Percentiles rank a stretch among this genome's conserved stretches.
phyloP scores from a whole-genome alignment of 2,888 invertebrate species.

The Leptinotarsa haldemani region DNA sequence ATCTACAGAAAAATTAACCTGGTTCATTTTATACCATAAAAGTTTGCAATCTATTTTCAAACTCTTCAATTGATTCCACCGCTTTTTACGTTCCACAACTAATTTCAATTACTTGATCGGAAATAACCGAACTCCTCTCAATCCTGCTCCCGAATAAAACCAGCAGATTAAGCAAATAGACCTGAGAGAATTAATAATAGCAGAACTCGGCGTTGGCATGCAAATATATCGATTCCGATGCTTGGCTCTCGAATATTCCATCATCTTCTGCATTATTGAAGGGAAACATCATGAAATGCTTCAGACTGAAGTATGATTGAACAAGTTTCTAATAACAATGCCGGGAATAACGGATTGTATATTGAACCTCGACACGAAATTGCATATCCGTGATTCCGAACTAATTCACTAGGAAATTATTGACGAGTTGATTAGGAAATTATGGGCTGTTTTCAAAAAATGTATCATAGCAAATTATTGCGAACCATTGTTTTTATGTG shows the following conservation, averaged over 20 bases:
- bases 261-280: constrained; percentile 36
- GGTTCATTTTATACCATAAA: too few species aligned
- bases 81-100: background rate
- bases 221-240: constrained; percentile 38
- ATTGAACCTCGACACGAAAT: constrained; percentile 25
- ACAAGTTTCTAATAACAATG: constrained; percentile 37
- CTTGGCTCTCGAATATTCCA: constrained; percentile 30
- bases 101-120: background rate
- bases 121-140: constrained; percentile 5
- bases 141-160: constrained; percentile 23
- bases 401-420: constrained; percentile 25
- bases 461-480: background rate
- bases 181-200: constrained; percentile 32
- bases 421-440: constrained; percentile 19
- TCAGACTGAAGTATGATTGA: constrained; percentile 31
- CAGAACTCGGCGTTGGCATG: constrained; percentile 27
- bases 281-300: constrained; percentile 36
- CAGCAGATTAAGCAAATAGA: constrained; percentile 32
- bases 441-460: background rate
- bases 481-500: background rate
- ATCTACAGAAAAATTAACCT: too few species aligned
- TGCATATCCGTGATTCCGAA: constrained; percentile 22
- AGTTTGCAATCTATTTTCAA: too few species aligned
- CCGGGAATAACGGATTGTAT: constrained; percentile 25
- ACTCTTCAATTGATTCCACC: background rate